A percentile compares a stretch with the other conserved stretches of the same genome.
Evolutionary conservation across 2,888 invertebrate species (phyloP).

Genomic region (Diaperis boleti): DNA sequence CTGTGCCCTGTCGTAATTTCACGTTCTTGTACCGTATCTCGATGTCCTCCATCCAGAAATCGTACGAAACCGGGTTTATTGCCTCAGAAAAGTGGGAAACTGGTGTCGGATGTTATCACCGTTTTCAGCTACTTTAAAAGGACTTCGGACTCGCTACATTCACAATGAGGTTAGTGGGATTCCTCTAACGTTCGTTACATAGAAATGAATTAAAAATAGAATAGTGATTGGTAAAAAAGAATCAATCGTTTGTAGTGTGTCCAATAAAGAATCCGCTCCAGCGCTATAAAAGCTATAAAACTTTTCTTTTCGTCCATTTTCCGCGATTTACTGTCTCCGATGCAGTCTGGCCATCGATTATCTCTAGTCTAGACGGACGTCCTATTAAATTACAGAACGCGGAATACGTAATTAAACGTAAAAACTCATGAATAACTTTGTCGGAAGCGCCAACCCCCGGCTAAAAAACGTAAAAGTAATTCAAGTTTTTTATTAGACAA

Average conservation of each 20-base stretch:
- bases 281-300: slow-evolving; percentile 2
- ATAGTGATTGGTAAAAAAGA: slow-evolving; percentile 3
- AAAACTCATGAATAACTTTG: slow-evolving; percentile 12
- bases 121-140: slow-evolving; percentile 25
- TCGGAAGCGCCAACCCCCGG: not conserved
- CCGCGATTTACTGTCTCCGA: slow-evolving; percentile 15
- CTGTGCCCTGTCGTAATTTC: not conserved
- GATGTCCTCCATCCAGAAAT: slow-evolving; percentile 11
- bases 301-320: slow-evolving; percentile 17
- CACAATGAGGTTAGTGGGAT: slow-evolving; percentile 13
- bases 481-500: no score
- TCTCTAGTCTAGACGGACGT: slow-evolving; percentile 32
- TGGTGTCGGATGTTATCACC: slow-evolving; percentile 30
- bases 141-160: slow-evolving; percentile 19
- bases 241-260: not conserved
- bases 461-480: not conserved
- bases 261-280: slow-evolving; percentile 5
- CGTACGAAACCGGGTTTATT: slow-evolving; percentile 23
- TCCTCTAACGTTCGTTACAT: no score
- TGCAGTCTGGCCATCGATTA: slow-evolving; percentile 19
- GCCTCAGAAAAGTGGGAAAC: slow-evolving; percentile 20
- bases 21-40: slow-evolving; percentile 5
- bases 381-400: slow-evolving; percentile 20
- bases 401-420: slow-evolving; percentile 11
- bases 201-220: slow-evolving; percentile 11